Base-by-base conservation (phyloP, 2,113 vertebrate genomes). In the Morone chrysops region DNA sequence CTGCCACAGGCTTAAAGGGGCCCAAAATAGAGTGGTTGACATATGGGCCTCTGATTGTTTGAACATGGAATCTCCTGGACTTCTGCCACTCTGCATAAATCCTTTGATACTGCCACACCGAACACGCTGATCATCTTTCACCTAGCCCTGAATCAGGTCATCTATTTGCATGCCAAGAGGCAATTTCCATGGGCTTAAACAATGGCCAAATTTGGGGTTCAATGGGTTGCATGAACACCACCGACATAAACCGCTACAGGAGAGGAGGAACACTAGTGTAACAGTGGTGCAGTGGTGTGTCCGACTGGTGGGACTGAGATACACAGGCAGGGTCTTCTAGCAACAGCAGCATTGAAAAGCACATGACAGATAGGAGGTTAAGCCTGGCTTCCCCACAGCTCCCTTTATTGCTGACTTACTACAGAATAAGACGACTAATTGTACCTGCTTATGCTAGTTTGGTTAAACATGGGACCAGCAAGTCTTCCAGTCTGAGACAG, bases 41-140 rank as follows among this genome's bases (percentile, higher is more conserved):
- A 95, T 93, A 92, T 86, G 91, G 94, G 84, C 89, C 87, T 94
- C 78, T 95, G 95, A 95, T 95, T 95, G 95, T 96, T 95, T 93
- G 93, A 94, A 93, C 91, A 83, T 78, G 93, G 93, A 94, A 94
- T 95, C 90, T 93, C 75, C 78, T 94, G 94, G 94, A 94, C 91
- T 57, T 75, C 47, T 79, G 93, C 94, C 94, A 93, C 82, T 70
- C 89, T 43, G 84, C 84, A 88, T 92, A 93, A 93, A 94, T 91
- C 92, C 92, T 93, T 88, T 92, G 91, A 93, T 89, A 85, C 84
- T 38, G 75, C 84, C 84, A 70, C 77, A 61, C 76, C 73, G 70
- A 82, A 90, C 84, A 74, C 53, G 66, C 89, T 62, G 83, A 92
- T 95, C 92, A 86, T 87, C 90, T 92, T 94, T 93, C 85, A 90